Evolutionary conservation across 1,140 invertebrate genomes (phyloP), one percentile per base, ranked within the genome.

Genomic region (Zaprionus tsacasi): DNA sequence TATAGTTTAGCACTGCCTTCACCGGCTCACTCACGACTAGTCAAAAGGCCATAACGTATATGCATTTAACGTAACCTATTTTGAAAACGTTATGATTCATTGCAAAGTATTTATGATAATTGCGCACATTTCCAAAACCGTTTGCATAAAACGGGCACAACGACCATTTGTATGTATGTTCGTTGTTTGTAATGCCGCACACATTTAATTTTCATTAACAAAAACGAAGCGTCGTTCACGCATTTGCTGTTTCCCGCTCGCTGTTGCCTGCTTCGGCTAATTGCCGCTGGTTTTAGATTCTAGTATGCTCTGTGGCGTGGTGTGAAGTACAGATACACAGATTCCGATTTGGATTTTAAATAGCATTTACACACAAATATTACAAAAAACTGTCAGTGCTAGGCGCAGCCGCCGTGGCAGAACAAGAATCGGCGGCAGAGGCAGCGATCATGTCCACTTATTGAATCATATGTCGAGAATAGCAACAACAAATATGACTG

Each of bases 391-490:
- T 61, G 70, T 63, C 73, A 58, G 68, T 54, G 35, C 66, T 35
- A 52, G 55, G 15, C 59, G 65, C 73, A 58, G 61, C 27, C 45
- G 69, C 27, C 56, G 65, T 30, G 38, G 11, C 36, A 48, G 30
- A 27, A 38, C 38, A 38, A 50, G 50, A 27, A 25, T 30, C 36
- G 35, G 36, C 36, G 65, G 65, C 25, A 38, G 56, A 48, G 30
- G 54, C 57, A 40, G 70, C 40, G 69, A 86, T 87, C 82, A 45
- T 79, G 77, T 67, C 56, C 78, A 76, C 71, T 82, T 81, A 73
- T 91, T 91, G 90, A 91, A 91, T 91, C 90, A 91, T 91, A 83
- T 91, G 82, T 91, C 82, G 81, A 91, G 86, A 91, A 91, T 91
- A 91, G 90, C 90, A 91, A 91, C 90, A 91, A 91, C 81, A 89